phyloP scores from a whole-genome alignment of 2,797 vertebrate species.

The Sciurus vulgaris region DNA sequence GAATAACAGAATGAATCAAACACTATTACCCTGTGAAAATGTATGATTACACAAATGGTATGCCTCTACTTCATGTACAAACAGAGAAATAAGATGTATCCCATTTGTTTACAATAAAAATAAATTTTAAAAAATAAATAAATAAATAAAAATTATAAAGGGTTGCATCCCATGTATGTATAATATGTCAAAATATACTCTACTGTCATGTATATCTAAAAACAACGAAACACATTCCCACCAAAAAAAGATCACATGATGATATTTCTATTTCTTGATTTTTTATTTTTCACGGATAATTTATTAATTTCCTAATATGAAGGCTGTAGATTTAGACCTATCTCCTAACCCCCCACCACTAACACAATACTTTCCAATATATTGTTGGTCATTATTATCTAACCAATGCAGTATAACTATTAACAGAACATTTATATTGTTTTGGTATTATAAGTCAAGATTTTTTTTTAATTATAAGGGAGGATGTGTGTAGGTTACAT shows the following conservation, averaged over 20 bases:
- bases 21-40: too few species aligned
- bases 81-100: too few species aligned
- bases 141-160: too few species aligned
- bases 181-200: too few species aligned
- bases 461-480: not conserved
- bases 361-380: not conserved
- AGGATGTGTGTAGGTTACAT: not conserved
- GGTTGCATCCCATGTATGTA: too few species aligned
- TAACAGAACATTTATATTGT: not conserved
- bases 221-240: too few species aligned
- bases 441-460: not conserved
- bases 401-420: not conserved
- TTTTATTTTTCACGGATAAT: slow-evolving; percentile 3
- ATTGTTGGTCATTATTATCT: not conserved
- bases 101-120: too few species aligned
- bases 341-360: not conserved
- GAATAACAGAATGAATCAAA: too few species aligned
- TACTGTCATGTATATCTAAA: too few species aligned
- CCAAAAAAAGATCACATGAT: not conserved
- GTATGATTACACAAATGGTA: too few species aligned
- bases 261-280: slow-evolving; percentile 19
- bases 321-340: not conserved
- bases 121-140: too few species aligned
- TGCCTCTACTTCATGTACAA: too few species aligned
- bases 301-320: not conserved